These are phyloP conservation scores for Bolinopsis microptera DNA, from an alignment of 37 sponge, comb jelly and placozoan genomes.

Conservation along the genomic window DNA sequence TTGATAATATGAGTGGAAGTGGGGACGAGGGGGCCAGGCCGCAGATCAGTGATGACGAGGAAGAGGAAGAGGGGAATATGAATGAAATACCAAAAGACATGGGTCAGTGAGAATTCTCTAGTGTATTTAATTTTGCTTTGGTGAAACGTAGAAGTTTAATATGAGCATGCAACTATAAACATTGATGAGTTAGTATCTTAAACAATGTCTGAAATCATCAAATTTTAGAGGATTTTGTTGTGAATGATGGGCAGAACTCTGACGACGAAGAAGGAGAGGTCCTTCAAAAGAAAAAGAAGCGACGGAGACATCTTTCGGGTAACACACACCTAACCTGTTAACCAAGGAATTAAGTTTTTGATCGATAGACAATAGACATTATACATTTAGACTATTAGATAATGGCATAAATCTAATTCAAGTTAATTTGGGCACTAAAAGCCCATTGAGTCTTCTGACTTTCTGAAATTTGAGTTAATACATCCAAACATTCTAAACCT, in stretches of 20 bases:
- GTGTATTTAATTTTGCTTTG: background rate
- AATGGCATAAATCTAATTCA: too few relatives aligned
- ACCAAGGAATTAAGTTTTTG: too few relatives aligned
- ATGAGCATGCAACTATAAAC: too few relatives aligned
- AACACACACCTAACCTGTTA: too few relatives aligned
- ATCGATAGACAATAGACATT: too few relatives aligned
- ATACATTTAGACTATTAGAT: too few relatives aligned
- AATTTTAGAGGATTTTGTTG: background rate
- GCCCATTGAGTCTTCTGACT: too few relatives aligned
- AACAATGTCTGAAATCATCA: background rate
- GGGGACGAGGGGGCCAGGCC: background rate
- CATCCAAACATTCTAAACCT: too few relatives aligned
- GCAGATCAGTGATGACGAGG: background rate
- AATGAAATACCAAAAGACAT: background rate
- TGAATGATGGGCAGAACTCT: background rate
- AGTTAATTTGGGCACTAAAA: too few relatives aligned
- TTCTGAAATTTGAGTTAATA: too few relatives aligned
- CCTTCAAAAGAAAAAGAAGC: constrained; percentile 50
- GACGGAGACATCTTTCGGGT: constrained; percentile 36
- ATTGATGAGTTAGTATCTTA: too few relatives aligned
- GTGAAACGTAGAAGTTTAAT: background rate
- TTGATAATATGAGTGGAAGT: constrained; percentile 36
- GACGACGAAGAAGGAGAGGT: constrained; percentile 17
- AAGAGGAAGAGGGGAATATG: constrained; percentile 34
- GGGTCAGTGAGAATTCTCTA: background rate